Evolutionary conservation across 2,888 invertebrate species (phyloP), one percentile per base, ranked within the genome.

Genomic region (Agriopis leucophaearia): DNA sequence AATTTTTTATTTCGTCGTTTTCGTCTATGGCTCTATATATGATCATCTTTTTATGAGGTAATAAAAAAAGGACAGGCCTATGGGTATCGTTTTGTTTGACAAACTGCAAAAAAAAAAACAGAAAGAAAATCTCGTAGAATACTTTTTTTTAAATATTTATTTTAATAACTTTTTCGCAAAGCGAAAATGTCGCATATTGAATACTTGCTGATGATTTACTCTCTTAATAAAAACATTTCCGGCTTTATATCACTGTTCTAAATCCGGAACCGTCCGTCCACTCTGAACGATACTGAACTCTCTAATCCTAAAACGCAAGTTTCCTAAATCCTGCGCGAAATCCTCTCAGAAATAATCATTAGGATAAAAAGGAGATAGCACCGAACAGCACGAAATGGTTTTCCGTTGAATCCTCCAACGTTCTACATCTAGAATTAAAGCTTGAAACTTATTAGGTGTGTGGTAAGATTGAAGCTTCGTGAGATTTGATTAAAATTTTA

Each of bases 271-370:
- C 42, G 5, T n/a, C n/a, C 40, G 8, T 42, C 15, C 42, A 27
- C 12, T 40, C 44, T 35, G 13, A 13, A 27, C 51, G 38, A 18
- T 18, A 27, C 54, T 8, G 44, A 66, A 52, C 44, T 57, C 56
- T 58, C 57, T 66, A 57, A 71, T 69, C 69, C 69, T 71, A 61
- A 66, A 66, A 64, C 66, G 60, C 45, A 66, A 69, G 69, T 70
- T 66, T 52, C 42, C 42, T 15, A 45, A 69, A 45, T 16, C 67
- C 63, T 18, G 36, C 66, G 52, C 10, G 47, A 58, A 69, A 66
- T 69, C 58, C 52, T 16, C 51, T 63, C 61, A 67, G 66, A 61
- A 65, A 66, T 66, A 60, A 65, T 58, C 45, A 54, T 47, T 56
- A 56, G 18, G 42, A 36, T 10, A n/a, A 18, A 40, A 44, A 8